Conservation (phyloP, 2,888 invertebrate species). For the Psylliodes chrysocephalus region DNA sequence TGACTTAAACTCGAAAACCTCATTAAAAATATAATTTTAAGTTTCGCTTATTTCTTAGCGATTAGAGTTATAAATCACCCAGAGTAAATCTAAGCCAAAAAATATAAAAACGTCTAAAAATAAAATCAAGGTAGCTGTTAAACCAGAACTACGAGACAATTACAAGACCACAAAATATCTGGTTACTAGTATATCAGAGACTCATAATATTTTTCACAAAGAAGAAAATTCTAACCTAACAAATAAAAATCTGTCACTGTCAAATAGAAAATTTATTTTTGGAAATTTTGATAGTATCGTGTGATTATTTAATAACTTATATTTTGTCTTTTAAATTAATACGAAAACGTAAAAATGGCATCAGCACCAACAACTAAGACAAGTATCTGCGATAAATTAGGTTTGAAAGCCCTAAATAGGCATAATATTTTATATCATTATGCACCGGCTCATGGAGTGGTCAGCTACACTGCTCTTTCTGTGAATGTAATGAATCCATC, state of each 20-base stretch:
- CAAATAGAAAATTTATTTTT: constrained; percentile 7
- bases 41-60: no score
- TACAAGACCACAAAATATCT: no score
- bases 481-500: constrained; percentile 88
- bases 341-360: constrained; percentile 44
- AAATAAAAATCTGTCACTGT: neutral
- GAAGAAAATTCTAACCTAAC: neutral
- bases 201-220: no score
- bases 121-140: no score
- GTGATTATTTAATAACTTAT: constrained; percentile 5
- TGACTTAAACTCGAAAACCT: no score
- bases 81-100: no score
- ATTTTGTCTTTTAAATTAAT: neutral
- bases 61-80: no score
- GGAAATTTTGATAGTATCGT: constrained; percentile 2
- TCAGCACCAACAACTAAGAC: constrained; percentile 51
- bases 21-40: no score
- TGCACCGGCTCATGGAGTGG: constrained; percentile 78
- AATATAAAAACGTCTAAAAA: no score
- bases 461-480: constrained; percentile 81
- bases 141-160: no score
- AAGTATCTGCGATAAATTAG: constrained; percentile 57
- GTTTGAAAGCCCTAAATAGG: constrained; percentile 76
- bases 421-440: constrained; percentile 81
- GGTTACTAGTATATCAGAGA: no score